Base-by-base conservation (phyloP, 2,113 vertebrate species). In the Trachemys scripta region DNA sequence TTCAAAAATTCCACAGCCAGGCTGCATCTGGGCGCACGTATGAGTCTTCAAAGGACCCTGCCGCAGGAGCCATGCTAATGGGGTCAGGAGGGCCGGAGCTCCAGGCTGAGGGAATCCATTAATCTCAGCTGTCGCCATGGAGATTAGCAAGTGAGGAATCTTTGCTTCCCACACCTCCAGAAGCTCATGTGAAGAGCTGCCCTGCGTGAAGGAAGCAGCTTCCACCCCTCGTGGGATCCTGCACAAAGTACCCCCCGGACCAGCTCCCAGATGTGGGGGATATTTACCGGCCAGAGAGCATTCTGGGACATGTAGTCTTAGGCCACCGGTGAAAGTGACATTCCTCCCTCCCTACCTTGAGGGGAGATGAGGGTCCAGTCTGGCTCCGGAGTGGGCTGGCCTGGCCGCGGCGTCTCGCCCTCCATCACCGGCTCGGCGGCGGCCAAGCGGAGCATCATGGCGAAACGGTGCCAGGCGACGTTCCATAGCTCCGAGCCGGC, bases 281-380 rank as follows among this genome's bases (percentile, higher is more conserved):
- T 38, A 38, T 10, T 19, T 17, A 8, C n/a, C n/a, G 2, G n/a
- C 65, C n/a, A 24, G 80, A 87, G 29, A 7, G 85, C 79, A 96
- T 72, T 72, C 65, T 72, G 85, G 42, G 72, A 57, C 50, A 11
- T 8, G 19, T 62, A 92, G 76, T 42, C 65, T 72, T 72, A 90
- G 16, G 13, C 51, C 54, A 25, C 24, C 13, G 84, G 50, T 54
- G 50, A 10, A 38, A 50, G 50, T 87, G 75, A 72, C 3, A 0
- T 47, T 82, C 31, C 0, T 0, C 75, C 94, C 82, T 83, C 92
- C 90, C 78, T 98, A 99, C 98, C 98, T 93, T 97, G 98, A 65
- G 98, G 98, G 35, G 98, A 99, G 49, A 99, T 96, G 65, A 98
- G 96, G 1, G 94, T 98, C 98, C 98, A 99, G 84, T 99, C 97